phyloP scores from a whole-genome alignment of 2,888 invertebrate species.

The Chaitophorus viminalis region DNA sequence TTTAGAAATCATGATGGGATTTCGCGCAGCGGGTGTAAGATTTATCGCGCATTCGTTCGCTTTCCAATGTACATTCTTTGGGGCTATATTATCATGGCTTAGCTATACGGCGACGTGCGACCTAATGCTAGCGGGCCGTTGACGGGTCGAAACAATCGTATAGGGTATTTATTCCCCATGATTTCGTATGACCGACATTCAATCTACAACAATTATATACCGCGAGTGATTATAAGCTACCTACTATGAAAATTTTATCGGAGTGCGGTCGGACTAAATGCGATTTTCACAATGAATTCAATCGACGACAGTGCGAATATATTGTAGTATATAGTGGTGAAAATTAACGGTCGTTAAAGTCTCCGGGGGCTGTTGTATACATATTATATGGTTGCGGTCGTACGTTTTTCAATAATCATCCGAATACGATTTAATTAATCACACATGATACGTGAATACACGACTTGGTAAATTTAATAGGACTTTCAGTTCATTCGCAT shows the following conservation, averaged over 20 bases:
- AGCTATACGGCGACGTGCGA: neutral
- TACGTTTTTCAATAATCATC: constrained; percentile 35
- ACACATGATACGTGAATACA: constrained; percentile 1
- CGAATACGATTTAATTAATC: constrained; percentile 43
- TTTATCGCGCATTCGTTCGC: constrained; percentile 7
- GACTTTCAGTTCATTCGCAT: constrained; percentile 54
- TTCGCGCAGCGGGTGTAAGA: constrained; percentile 18
- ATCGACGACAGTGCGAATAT: neutral
- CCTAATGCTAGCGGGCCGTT: constrained; percentile 47
- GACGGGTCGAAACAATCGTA: neutral
- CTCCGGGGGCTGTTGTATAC: constrained; percentile 10
- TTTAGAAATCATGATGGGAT: neutral
- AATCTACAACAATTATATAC: neutral
- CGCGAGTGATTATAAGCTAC: too few species aligned
- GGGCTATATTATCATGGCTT: neutral
- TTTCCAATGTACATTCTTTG: constrained; percentile 41
- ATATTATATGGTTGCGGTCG: neutral
- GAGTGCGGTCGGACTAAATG: neutral
- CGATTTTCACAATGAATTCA: neutral
- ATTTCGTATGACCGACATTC: constrained; percentile 27
- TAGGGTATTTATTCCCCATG: constrained; percentile 15
- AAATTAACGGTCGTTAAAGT: constrained; percentile 29
- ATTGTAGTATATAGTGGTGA: neutral
- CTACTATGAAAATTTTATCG: constrained; percentile 15
- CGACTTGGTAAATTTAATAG: constrained; percentile 39